Evolutionary conservation across 2,797 vertebrate genomes (phyloP), one percentile per base, ranked within the genome.

Genomic region (Apodemus agrarius): DNA sequence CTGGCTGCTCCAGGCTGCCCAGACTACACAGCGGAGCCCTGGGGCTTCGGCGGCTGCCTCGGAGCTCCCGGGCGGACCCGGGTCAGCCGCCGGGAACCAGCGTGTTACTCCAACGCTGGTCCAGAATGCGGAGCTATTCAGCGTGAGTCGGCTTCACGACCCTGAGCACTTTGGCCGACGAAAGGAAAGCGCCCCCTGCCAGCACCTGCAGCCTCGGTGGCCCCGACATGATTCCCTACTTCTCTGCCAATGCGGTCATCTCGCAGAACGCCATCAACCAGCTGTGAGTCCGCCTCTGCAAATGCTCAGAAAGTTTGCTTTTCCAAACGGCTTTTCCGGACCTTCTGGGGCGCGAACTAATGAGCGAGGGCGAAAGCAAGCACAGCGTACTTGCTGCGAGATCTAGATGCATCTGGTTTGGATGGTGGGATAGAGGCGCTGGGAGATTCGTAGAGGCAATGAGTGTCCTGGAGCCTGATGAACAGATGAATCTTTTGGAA

Each of bases 261-360:
- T 99, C 99, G 17, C 99, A 99, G 94, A 99, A 99, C 98, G 98
- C 99, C 97, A 99, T 99, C 98, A 99, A 99, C 98, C 99, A 99
- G 98, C 98, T 99, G 99, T 99, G 98, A 99, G 99, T 99, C 96
- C 84, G 61, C 79, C 81, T 86, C 65, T 8, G 40, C 37, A 10
- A 94, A 92, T 17, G 43, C 90, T 91, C 52, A 6, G 82, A 96
- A 97, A 97, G 95, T 98, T 98, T 91, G 93, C 86, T 94, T 94
- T 94, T 75, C 6, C 69, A 86, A 24, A 81, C 43, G 9, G 29
- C 90, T 54, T 87, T 90, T 72, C 69, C 88, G 75, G 46, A 86
- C 67, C 81, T 86, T 79, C 92, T 90, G 49, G 87, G 79, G 67
- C 84, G 74, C 84, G 22, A 93, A 80, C 63, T 37, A 69, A 40